Evolutionary conservation across 2,888 invertebrate species (phyloP), one percentile per base, ranked within the genome.

Genomic region (Galeopsomyia nigrocyanea): DNA sequence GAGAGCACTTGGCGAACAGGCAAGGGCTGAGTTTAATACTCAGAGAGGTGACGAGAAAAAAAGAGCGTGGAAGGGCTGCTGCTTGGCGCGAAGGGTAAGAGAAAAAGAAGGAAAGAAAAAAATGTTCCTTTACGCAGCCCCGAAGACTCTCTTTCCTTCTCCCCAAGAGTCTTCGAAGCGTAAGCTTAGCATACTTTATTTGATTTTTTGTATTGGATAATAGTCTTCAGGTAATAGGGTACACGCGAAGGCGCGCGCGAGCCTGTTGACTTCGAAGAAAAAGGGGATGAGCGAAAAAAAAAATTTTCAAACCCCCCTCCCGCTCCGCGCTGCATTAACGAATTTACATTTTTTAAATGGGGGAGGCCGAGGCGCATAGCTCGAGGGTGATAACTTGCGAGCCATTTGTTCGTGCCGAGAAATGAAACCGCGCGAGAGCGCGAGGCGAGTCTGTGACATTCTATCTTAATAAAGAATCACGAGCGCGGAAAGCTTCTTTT

Each of bases 321-420:
- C 56, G 73, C 70, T 60, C 71, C 71, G 74, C 78, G 78, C 80
- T 84, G 83, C 85, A 86, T 86, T 86, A 86, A 86, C 84, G 83
- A 86, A 86, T 86, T 86, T 86, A 86, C 86, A 86, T 86, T 86
- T 86, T 86, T 86, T 86, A 86, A 85, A 85, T 83, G 85, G 82
- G 82, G 82, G 83, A 83, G 83, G 81, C 1, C 50, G 51, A 3
- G 46, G 26, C 19, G 10, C 17, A 61, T 26, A 72, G 68, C 71
- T 76, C 74, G 77, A 77, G 82, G 83, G 85, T 82, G 85, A 85
- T 86, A 86, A 86, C 84, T 86, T 80, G 85, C 85, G 82, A 82
- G 81, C 83, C 84, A 86, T 86, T 86, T 86, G 84, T 86, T 85
- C 69, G 57, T 31, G 68, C 77, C 77, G 79, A 82, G 85, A 82